Percentiles rank a stretch among this genome's conserved stretches.
Evolutionary conservation across 2,113 vertebrate species (phyloP).

Genomic region (Caranx ignobilis): DNA sequence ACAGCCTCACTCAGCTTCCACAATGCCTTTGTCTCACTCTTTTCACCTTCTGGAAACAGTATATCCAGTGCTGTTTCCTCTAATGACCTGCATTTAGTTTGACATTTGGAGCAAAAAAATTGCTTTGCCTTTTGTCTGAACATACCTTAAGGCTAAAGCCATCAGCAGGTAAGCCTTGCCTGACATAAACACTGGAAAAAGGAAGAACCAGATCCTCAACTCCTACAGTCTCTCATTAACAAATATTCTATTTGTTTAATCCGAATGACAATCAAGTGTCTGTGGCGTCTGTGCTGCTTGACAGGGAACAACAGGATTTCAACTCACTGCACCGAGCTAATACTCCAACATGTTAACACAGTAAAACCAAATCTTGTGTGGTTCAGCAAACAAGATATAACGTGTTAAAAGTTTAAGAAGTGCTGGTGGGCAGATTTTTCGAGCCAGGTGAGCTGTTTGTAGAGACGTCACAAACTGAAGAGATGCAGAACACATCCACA

Average conservation of each 20-base stretch:
- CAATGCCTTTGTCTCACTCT: conserved; percentile 58
- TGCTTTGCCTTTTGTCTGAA: not conserved
- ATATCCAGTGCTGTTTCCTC: not conserved
- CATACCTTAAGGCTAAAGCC: not conserved
- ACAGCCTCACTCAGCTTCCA: conserved; percentile 72
- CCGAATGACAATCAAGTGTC: not conserved
- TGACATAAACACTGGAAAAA: not conserved
- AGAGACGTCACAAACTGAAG: too few species aligned
- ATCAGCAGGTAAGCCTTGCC: not conserved
- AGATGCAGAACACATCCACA: too few species aligned
- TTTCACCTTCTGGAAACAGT: conserved; percentile 35
- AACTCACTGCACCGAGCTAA: too few species aligned
- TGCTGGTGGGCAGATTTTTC: too few species aligned
- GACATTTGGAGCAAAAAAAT: not conserved
- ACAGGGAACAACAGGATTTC: not conserved
- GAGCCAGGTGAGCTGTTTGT: too few species aligned
- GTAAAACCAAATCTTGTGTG: not conserved
- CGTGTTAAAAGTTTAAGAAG: too few species aligned
- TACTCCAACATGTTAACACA: too few species aligned
- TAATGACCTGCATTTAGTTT: not conserved
- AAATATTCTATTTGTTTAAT: not conserved
- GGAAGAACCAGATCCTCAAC: not conserved
- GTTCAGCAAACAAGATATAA: too few species aligned
- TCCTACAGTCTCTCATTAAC: not conserved
- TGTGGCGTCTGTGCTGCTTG: not conserved